A percentile compares a stretch with the other conserved stretches of the same genome.
Evolutionary conservation across 2,113 vertebrate species (phyloP).

Genomic region (Eretmochelys imbricata): DNA sequence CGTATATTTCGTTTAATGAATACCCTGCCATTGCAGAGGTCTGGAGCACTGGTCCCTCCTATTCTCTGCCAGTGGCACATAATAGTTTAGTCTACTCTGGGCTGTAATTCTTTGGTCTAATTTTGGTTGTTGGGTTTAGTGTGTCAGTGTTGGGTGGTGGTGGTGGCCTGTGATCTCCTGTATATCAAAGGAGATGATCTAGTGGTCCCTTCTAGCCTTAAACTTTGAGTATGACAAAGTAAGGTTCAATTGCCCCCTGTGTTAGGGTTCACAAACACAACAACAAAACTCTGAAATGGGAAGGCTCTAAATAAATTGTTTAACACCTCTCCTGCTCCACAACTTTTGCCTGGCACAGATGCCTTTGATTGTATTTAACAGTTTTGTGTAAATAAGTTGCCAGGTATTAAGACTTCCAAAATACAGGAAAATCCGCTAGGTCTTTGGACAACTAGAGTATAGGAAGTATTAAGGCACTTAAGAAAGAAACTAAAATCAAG

Average conservation of each 20-base stretch:
- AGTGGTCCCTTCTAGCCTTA: background rate
- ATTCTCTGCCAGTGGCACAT: background rate
- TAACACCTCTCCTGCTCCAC: background rate
- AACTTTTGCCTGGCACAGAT: background rate
- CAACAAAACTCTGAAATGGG: background rate
- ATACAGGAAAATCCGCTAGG: background rate
- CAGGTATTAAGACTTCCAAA: background rate
- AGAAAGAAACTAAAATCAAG: background rate
- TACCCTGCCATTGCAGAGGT: background rate
- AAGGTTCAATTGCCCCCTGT: background rate
- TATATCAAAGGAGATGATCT: background rate
- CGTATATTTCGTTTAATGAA: background rate
- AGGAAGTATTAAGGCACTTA: background rate
- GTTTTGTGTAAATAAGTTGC: background rate
- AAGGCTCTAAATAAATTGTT: background rate
- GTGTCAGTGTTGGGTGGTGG: background rate
- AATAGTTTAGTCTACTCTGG: background rate
- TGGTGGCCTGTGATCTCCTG: background rate
- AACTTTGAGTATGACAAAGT: background rate
- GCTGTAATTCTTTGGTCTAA: background rate
- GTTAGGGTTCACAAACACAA: background rate
- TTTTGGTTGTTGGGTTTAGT: background rate
- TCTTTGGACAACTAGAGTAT: background rate
- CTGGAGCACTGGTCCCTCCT: background rate
- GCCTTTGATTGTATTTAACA: background rate